A percentile compares a stretch with the other conserved stretches of the same genome.
Evolutionary conservation across 2,888 invertebrate genomes (phyloP).

Genomic region (Amblyjoppa proteus): DNA sequence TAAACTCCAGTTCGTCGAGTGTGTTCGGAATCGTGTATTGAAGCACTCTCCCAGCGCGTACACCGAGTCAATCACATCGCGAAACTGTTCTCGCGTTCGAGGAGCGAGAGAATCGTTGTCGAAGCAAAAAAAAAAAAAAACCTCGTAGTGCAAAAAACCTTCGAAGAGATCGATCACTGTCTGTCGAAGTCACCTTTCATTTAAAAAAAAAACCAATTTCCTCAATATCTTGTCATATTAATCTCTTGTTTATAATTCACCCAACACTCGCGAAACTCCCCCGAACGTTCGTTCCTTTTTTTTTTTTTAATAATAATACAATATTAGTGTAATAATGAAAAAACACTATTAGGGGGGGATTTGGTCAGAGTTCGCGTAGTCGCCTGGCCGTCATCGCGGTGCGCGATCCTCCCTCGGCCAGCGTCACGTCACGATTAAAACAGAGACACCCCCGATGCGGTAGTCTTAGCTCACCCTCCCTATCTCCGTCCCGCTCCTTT

Average conservation of each 20-base stretch:
- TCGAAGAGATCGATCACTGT: conserved; percentile 62
- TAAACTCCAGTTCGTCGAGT: conserved; percentile 22
- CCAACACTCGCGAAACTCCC: conserved; percentile 18
- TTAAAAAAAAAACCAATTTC: too few relatives aligned
- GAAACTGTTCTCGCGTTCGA: conserved; percentile 33
- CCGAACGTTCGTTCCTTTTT: neutral
- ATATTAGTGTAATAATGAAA: conserved; percentile 35
- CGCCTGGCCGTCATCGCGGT: conserved; percentile 65
- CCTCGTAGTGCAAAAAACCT: neutral
- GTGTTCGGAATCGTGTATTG: neutral
- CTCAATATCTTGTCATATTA: conserved; percentile 10
- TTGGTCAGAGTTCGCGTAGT: conserved; percentile 64
- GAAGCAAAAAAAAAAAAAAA: neutral
- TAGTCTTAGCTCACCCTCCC: conserved; percentile 65
- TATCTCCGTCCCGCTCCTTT: conserved; percentile 54
- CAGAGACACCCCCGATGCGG: conserved; percentile 65
- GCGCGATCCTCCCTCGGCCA: conserved; percentile 65
- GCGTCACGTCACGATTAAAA: conserved; percentile 70
- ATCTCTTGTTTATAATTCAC: conserved; percentile 51
- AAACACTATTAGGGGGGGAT: conserved; percentile 12
- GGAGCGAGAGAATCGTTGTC: neutral
- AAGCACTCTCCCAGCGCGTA: conserved; percentile 17
- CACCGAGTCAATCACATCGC: conserved; percentile 37
- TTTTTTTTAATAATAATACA: neutral
- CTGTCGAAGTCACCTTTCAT: conserved; percentile 54